phyloP scores from a whole-genome alignment of 1,140 invertebrate species.

The Pomacea maculata region DNA sequence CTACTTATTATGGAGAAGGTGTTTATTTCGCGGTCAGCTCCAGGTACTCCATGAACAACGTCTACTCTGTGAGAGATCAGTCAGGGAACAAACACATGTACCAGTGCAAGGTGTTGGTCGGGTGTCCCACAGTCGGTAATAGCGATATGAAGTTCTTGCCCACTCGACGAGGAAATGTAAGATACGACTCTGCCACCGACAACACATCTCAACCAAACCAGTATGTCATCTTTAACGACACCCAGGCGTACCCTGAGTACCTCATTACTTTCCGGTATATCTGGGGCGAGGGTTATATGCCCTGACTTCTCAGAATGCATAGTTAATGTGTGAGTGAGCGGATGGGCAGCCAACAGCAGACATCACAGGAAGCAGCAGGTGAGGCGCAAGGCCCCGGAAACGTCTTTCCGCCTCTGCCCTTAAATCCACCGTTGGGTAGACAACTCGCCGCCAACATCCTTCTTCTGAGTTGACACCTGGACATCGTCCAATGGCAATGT shows the following conservation, averaged over 20 bases:
- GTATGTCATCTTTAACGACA: conserved; percentile 42
- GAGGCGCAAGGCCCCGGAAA: too few relatives aligned
- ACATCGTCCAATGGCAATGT: too few relatives aligned
- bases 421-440: too few relatives aligned
- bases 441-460: too few relatives aligned
- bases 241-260: conserved; percentile 49
- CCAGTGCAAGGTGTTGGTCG: conserved; percentile 9
- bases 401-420: too few relatives aligned
- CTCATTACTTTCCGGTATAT: conserved; percentile 3
- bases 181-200: conserved; percentile 34
- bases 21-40: conserved; percentile 43
- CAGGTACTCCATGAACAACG: not conserved
- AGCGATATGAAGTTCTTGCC: not conserved
- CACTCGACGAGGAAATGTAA: not conserved
- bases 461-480: too few relatives aligned
- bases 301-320: too few relatives aligned
- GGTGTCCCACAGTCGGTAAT: conserved; percentile 10
- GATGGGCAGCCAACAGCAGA: too few relatives aligned
- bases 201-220: conserved; percentile 10
- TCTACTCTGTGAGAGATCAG: conserved; percentile 22
- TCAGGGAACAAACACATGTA: not conserved
- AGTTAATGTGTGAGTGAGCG: too few relatives aligned
- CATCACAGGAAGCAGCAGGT: too few relatives aligned
- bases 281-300: too few relatives aligned
- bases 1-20: conserved; percentile 40